phyloP scores from a whole-genome alignment of 2,113 vertebrate species.

The Zapus hudsonius region DNA sequence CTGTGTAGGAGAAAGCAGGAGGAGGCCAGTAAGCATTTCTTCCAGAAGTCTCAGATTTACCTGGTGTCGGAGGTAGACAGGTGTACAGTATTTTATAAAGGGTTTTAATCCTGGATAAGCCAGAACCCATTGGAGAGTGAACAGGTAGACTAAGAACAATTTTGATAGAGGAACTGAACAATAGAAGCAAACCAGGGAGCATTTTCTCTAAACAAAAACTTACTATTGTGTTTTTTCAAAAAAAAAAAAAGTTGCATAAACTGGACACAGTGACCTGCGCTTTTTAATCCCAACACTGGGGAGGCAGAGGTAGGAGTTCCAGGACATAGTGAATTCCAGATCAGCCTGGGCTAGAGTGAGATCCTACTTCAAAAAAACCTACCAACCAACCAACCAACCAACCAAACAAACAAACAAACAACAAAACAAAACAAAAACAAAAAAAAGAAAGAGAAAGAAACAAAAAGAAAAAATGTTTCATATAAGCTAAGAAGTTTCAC shows the following conservation, averaged over 20 bases:
- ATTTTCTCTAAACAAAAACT: background rate
- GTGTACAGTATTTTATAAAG: background rate
- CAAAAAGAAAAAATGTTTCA: no score
- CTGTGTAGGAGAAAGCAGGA: background rate
- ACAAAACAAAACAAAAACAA: no score
- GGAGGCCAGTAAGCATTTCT: background rate
- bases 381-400: no score
- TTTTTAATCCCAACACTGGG: no score
- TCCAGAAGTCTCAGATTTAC: background rate
- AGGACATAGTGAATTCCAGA: no score
- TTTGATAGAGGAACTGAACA: background rate
- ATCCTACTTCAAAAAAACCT: no score
- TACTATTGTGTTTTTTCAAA: background rate
- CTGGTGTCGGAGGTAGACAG: background rate
- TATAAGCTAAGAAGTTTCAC: no score
- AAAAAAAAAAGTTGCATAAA: background rate
- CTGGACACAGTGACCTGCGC: no score
- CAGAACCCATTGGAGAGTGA: slow-evolving; percentile 9
- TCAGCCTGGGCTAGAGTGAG: no score
- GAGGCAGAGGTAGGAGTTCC: no score
- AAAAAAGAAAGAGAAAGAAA: no score
- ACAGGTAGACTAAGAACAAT: background rate
- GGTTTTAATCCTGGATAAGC: background rate
- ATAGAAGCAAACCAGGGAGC: background rate
- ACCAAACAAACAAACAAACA: no score